Evolutionary conservation across 2,888 invertebrate genomes (phyloP).

Genomic region (Kryphioiulus occultus): DNA sequence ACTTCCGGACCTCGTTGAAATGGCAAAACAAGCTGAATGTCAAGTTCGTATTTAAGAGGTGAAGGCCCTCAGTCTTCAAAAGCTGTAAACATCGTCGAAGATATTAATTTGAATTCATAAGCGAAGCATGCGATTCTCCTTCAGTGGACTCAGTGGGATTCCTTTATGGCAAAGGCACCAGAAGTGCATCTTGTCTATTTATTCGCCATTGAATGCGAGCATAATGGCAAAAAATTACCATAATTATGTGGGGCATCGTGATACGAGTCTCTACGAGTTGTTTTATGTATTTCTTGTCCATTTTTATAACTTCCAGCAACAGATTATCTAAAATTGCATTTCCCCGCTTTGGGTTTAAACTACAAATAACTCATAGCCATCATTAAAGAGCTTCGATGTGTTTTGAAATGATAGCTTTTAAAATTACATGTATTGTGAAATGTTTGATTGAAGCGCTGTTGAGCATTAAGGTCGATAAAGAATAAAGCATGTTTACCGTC

Average conservation of each 20-base stretch:
- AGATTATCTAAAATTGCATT: not conserved
- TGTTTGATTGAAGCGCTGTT: not conserved
- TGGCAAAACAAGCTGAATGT: conserved; percentile 2
- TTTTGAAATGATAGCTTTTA: not conserved
- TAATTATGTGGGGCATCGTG: not conserved
- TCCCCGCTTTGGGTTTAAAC: not conserved
- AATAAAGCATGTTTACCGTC: not conserved
- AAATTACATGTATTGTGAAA: not conserved
- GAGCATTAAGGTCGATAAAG: not conserved
- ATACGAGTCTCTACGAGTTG: not conserved
- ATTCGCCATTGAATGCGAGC: not conserved
- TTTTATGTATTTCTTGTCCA: not conserved
- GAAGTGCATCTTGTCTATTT: not conserved
- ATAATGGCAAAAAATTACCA: not conserved
- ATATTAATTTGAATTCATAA: not conserved
- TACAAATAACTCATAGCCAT: not conserved
- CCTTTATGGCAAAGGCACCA: not conserved
- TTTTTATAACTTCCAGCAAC: not conserved
- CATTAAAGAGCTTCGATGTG: not conserved
- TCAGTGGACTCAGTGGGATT: not conserved
- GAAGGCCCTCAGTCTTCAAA: not conserved
- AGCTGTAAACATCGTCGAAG: not conserved
- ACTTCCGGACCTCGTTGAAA: not conserved
- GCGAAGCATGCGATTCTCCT: not conserved
- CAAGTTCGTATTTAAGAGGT: conserved; percentile 12